Conservation (phyloP, 2,113 vertebrate genomes). For the Protobothrops flavoviridis region DNA sequence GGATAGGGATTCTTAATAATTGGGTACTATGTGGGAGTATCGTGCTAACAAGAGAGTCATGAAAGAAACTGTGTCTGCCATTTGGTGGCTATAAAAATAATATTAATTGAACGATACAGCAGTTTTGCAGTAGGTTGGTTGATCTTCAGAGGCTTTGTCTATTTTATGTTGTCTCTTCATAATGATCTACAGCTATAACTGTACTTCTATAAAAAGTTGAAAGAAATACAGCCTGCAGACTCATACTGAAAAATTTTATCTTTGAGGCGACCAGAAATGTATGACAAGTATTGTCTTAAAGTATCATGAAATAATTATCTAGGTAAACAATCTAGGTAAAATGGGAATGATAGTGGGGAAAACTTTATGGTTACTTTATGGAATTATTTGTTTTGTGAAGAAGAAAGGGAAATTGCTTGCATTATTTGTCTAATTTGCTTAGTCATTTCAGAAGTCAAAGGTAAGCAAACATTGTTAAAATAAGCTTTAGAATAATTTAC, state of each 20-base stretch:
- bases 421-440: not conserved
- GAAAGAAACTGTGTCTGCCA: conserved; percentile 44
- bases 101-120: conserved; percentile 51
- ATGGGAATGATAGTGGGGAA: conserved; percentile 17
- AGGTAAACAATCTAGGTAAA: conserved; percentile 33
- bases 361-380: not conserved
- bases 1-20: conserved; percentile 53
- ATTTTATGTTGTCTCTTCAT: conserved; percentile 32
- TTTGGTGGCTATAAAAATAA: conserved; percentile 50
- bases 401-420: not conserved
- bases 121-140: conserved; percentile 42
- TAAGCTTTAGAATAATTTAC: conserved; percentile 14
- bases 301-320: conserved; percentile 17
- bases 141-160: conserved; percentile 19
- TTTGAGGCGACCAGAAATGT: conserved; percentile 22
- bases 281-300: conserved; percentile 20
- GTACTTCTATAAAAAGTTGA: not conserved
- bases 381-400: not conserved
- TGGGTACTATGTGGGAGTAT: conserved; percentile 54
- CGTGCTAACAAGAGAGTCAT: conserved; percentile 61
- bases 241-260: conserved; percentile 10
- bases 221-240: conserved; percentile 22
- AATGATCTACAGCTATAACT: not conserved
- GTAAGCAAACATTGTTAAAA: not conserved
- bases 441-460: not conserved